A percentile compares a stretch with the other conserved stretches of the same genome.
These are phyloP conservation scores for Nothoprocta perdicaria DNA, from an alignment of 2,113 vertebrate species.

Conservation along the genomic window DNA sequence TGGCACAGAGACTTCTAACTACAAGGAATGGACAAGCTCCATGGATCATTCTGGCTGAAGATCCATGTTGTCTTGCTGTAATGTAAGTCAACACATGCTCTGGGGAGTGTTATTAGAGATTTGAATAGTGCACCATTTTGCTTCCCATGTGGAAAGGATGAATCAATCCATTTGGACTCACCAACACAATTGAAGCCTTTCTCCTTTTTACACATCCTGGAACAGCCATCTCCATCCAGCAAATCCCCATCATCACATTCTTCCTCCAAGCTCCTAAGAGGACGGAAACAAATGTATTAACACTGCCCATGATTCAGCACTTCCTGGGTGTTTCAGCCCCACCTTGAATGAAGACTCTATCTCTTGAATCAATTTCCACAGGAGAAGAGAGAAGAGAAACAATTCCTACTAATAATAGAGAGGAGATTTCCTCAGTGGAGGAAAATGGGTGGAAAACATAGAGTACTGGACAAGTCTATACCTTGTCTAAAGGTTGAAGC, in stretches of 20 bases:
- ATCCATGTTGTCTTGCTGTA: rapidly evolving
- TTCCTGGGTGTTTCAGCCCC: background rate
- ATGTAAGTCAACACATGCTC: background rate
- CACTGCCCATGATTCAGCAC: background rate
- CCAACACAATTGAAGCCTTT: constrained; percentile 87
- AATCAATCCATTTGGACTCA: constrained; percentile 71
- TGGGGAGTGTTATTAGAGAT: background rate
- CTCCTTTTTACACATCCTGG: constrained; percentile 88
- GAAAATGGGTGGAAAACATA: background rate
- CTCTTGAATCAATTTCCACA: background rate
- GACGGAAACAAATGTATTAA: background rate
- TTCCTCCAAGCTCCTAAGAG: constrained; percentile 81
- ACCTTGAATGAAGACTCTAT: rapidly evolving
- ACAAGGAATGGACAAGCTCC: background rate
- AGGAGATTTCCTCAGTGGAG: background rate
- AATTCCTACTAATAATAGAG: background rate
- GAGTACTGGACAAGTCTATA: background rate
- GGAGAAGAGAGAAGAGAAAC: background rate
- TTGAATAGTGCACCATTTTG: background rate
- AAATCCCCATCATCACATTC: constrained; percentile 92
- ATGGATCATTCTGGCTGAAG: background rate
- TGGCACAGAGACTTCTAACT: background rate
- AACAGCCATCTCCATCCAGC: constrained; percentile 91
- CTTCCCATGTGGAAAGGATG: background rate
- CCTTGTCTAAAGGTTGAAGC: background rate